Evolutionary conservation across 2,888 invertebrate genomes (phyloP).

Genomic region (Norana najaformis): DNA sequence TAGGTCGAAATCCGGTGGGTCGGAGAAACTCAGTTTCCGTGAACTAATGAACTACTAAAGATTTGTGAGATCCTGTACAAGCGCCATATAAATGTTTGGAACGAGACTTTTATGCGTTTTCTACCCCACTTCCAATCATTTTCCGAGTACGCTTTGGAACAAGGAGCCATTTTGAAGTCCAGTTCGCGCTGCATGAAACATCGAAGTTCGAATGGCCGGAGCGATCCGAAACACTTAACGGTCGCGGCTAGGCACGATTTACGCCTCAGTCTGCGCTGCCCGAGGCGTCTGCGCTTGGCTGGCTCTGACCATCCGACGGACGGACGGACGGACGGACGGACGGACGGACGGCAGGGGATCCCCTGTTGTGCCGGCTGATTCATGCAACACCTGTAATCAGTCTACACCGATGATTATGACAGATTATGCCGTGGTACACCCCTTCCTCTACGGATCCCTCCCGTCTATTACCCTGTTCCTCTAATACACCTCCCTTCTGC

Average conservation of each 20-base stretch:
- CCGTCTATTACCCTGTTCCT: too few relatives aligned
- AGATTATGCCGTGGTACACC: not conserved
- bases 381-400: slow-evolving; percentile 20
- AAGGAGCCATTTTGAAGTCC: not conserved
- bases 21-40: too few relatives aligned
- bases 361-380: not conserved
- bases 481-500: too few relatives aligned
- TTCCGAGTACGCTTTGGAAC: not conserved
- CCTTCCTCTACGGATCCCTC: not conserved
- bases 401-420: not conserved
- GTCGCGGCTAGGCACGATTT: not conserved
- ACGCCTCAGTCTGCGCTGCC: not conserved
- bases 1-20: too few relatives aligned
- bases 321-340: not conserved
- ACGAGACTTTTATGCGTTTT: not conserved
- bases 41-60: not conserved
- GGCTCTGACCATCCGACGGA: slow-evolving; percentile 4
- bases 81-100: not conserved
- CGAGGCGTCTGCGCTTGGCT: not conserved
- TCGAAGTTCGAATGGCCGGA: not conserved
- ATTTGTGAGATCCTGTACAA: not conserved
- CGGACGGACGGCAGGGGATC: not conserved
- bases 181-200: not conserved
- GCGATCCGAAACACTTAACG: not conserved
- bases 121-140: not conserved